Evolutionary conservation across 2,113 vertebrate species (phyloP).

Genomic region (Synchiropus splendidus): DNA sequence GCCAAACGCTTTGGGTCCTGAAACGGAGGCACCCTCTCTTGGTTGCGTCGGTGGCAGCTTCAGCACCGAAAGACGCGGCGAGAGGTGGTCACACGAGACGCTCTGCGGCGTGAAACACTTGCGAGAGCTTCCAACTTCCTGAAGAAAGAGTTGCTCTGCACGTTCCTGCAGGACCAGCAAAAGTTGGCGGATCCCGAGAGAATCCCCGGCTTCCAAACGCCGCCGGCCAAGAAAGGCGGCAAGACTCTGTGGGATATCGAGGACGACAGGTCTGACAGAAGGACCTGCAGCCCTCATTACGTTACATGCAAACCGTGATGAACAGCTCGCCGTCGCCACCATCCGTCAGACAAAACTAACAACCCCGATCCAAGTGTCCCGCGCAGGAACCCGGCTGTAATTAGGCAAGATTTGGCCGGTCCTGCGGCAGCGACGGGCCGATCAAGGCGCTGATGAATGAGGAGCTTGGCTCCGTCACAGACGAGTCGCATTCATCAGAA

Average conservation of each 20-base stretch:
- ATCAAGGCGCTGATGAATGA: slow-evolving; percentile 74
- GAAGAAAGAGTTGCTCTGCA: slow-evolving; percentile 1
- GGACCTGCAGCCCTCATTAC: slow-evolving; percentile 44
- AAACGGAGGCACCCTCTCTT: too few species aligned
- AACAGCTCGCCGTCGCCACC: slow-evolving; percentile 43
- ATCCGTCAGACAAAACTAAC: slow-evolving; percentile 21
- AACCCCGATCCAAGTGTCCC: slow-evolving; percentile 49
- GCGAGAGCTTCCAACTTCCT: background rate
- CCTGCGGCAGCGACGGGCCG: slow-evolving; percentile 54
- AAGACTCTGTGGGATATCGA: slow-evolving; percentile 2
- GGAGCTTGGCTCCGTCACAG: slow-evolving; percentile 58
- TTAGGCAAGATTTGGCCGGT: slow-evolving; percentile 66
- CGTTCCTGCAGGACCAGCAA: too few species aligned
- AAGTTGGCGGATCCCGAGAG: background rate
- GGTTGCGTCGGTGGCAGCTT: too few species aligned
- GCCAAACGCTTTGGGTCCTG: too few species aligned
- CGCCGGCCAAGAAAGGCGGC: background rate
- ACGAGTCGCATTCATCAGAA: slow-evolving; percentile 74
- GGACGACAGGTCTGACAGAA: slow-evolving; percentile 40
- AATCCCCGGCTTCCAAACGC: background rate
- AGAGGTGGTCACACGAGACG: too few species aligned
- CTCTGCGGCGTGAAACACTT: too few species aligned
- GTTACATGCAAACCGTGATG: slow-evolving; percentile 51
- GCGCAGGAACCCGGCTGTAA: slow-evolving; percentile 56
- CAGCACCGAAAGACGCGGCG: too few species aligned